A percentile compares a stretch with the other conserved stretches of the same genome.
Evolutionary conservation across 2,797 vertebrate species (phyloP).

Genomic region (Phoeniculus purpureus): DNA sequence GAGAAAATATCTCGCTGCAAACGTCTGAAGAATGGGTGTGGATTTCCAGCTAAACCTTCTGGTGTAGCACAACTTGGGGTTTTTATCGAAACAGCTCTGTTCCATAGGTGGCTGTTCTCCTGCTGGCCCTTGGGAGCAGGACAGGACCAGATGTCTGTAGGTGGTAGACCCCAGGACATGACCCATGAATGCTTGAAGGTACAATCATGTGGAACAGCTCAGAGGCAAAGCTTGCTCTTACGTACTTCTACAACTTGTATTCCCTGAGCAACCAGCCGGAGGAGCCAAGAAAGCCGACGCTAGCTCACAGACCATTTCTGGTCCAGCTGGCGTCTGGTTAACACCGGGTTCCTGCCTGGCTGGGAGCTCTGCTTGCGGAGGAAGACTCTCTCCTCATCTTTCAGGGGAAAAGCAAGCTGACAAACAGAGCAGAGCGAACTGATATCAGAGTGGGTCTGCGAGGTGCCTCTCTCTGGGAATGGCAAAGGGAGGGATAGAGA

Average conservation of each 20-base stretch:
- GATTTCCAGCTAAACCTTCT: background rate
- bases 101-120: background rate
- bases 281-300: background rate
- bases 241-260: rapidly evolving
- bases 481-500: background rate
- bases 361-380: rapidly evolving
- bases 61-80: background rate
- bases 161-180: background rate
- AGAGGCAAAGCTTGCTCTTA: background rate
- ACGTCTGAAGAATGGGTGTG: background rate
- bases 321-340: rapidly evolving
- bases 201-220: background rate
- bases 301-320: background rate
- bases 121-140: background rate
- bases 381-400: background rate
- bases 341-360: rapidly evolving
- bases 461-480: background rate
- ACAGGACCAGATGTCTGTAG: background rate
- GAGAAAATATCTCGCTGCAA: background rate
- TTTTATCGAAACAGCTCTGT: background rate
- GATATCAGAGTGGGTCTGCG: background rate
- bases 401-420: background rate
- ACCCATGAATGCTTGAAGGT: background rate
- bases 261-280: background rate
- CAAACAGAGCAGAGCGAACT: background rate